Conservation (phyloP, 2,797 vertebrate genomes). For the Pipistrellus pipistrellus region DNA sequence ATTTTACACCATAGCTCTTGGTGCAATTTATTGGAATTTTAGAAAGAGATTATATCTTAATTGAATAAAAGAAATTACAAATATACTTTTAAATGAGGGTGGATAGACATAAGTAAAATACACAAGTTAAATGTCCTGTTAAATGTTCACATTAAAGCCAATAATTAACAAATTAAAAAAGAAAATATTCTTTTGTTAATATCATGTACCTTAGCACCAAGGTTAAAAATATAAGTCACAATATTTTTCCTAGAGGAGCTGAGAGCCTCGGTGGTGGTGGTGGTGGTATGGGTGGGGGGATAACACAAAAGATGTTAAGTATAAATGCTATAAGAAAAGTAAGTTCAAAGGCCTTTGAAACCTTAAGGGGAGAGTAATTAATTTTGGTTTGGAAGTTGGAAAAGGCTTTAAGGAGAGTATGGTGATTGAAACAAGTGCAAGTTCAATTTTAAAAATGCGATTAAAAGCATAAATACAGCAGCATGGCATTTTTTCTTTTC, state of each 20-base stretch:
- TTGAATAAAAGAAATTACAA: neutral
- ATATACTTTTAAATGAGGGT: slow-evolving; percentile 24
- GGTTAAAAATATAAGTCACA: neutral
- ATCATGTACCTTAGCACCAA: neutral
- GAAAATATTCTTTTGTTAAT: neutral
- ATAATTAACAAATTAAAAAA: slow-evolving; percentile 11
- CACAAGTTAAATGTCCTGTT: neutral
- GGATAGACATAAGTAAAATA: slow-evolving; percentile 33
- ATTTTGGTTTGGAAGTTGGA: slow-evolving; percentile 59
- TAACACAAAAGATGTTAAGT: neutral
- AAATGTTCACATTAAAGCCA: neutral
- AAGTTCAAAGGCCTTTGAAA: slow-evolving; percentile 1
- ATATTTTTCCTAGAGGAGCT: neutral
- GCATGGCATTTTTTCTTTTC: neutral
- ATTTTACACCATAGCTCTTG: slow-evolving; percentile 45
- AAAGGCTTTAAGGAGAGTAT: neutral
- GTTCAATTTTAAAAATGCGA: neutral
- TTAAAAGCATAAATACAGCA: slow-evolving; percentile 29
- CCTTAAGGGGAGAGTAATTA: slow-evolving; percentile 35
- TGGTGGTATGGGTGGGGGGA: neutral
- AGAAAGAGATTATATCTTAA: neutral
- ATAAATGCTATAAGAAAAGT: slow-evolving; percentile 18
- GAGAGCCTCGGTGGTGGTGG: neutral
- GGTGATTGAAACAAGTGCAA: slow-evolving; percentile 29
- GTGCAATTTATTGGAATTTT: slow-evolving; percentile 41